A percentile compares a stretch with the other conserved stretches of the same genome.
These are phyloP conservation scores for Callimorpha dominula DNA, from an alignment of 2,888 invertebrate species.

Conservation along the genomic window DNA sequence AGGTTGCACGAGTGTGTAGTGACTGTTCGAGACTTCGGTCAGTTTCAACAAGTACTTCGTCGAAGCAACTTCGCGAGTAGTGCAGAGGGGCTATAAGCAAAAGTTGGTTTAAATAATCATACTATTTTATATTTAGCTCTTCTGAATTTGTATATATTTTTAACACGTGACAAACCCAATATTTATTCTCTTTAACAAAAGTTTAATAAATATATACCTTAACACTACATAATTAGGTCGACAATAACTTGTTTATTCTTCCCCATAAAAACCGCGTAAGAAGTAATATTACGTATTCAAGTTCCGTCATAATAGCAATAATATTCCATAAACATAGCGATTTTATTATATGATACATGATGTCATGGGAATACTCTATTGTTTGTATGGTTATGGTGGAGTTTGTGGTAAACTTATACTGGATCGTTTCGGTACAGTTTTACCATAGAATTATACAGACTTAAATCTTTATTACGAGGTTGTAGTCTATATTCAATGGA, in stretches of 20 bases:
- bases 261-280: constrained; percentile 42
- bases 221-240: background rate
- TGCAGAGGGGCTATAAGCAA: too few relatives aligned
- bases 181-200: background rate
- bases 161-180: constrained; percentile 39
- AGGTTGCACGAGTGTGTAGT: too few relatives aligned
- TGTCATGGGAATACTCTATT: constrained; percentile 35
- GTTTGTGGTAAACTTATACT: constrained; percentile 23
- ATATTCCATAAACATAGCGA: constrained; percentile 52
- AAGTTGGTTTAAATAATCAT: too few relatives aligned
- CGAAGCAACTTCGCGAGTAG: too few relatives aligned
- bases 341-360: constrained; percentile 47
- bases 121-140: background rate
- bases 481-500: background rate
- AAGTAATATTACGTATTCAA: constrained; percentile 49
- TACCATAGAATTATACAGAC: background rate
- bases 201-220: constrained; percentile 18
- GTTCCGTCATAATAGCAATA: constrained; percentile 55
- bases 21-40: too few relatives aligned
- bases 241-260: constrained; percentile 8
- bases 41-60: too few relatives aligned
- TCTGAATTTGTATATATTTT: constrained; percentile 26
- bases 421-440: constrained; percentile 16
- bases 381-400: constrained; percentile 24
- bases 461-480: constrained; percentile 2